phyloP scores from a whole-genome alignment of 2,113 vertebrate species.

The Fulmarus glacialis region DNA sequence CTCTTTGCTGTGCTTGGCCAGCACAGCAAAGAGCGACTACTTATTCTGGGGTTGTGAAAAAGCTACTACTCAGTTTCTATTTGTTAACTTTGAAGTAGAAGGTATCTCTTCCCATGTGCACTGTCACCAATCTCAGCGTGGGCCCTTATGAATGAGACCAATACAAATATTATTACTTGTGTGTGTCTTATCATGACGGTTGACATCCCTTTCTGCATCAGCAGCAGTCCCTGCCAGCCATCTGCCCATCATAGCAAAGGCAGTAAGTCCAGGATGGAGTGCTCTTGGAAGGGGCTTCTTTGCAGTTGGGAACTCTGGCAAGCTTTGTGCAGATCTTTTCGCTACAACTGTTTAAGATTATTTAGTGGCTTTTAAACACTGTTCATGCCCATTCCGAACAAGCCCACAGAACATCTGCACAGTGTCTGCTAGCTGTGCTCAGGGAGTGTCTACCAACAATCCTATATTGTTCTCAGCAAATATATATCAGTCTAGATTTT shows the following conservation, averaged over 20 bases:
- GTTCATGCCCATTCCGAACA: slow-evolving; percentile 46
- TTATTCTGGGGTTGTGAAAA: background rate
- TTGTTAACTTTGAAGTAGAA: background rate
- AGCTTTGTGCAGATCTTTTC: background rate
- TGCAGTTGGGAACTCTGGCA: slow-evolving; percentile 2
- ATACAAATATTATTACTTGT: background rate
- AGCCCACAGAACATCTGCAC: slow-evolving; percentile 57
- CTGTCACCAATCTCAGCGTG: background rate
- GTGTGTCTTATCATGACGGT: background rate
- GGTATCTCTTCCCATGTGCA: background rate
- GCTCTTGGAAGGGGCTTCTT: background rate
- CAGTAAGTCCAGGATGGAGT: background rate
- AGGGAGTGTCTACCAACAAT: slow-evolving; percentile 19
- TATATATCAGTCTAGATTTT: background rate
- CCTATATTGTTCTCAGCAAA: slow-evolving; percentile 50
- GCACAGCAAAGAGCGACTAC: background rate
- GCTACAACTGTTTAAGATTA: slow-evolving; percentile 55
- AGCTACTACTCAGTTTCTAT: background rate
- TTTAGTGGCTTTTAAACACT: slow-evolving; percentile 47
- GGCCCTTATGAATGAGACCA: background rate
- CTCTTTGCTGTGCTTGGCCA: background rate
- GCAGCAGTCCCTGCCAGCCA: background rate
- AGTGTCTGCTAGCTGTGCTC: slow-evolving; percentile 31
- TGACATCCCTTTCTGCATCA: background rate
- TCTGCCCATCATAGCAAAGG: background rate